Evolutionary conservation across 2,888 invertebrate species (phyloP), one percentile per base, ranked within the genome.

Genomic region (Caenorhabditis panamensis): DNA sequence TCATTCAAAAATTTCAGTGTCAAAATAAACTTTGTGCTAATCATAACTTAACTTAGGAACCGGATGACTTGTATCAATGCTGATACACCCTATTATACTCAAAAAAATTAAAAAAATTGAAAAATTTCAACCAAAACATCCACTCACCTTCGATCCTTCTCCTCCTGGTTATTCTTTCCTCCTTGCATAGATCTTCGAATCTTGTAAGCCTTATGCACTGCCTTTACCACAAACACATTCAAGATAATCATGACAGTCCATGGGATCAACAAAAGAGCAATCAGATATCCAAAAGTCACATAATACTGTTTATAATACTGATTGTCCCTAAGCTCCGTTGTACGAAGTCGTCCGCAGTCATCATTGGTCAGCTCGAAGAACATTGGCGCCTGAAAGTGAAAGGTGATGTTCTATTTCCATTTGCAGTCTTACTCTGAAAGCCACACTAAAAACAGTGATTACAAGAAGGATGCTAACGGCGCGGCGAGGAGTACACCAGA

Each of bases 161-260:
- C 88, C 41, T 87, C 88, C 66, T 82, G 84, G 56, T 77, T 77
- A 59, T 84, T 77, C 71, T 82, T 84, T 11, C 80, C 80, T 6
- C 78, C 84, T 64, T 84, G 84, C 76, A 85, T 83, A 3, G 84
- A 72, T 76, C 84, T 72, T 13, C 86, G 79, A 26, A 86, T 77
- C 49, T 82, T 82, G 71, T 88, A 87, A 22, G 88, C 85, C 59
- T 75, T 79, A 59, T 87, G 87, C 1, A 88, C 88, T 1, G 88
- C 86, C 16, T 82, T 71, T n/a, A 88, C 87, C 16, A 88, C 86
- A 28, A 86, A 86, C 1, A 84, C 71, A 71, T 89, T 89, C 26
- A 89, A 69, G 20, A 87, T 79, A 26, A 89, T 89, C 82, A 89
- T 89, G 11, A 86, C 78, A 28, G 86, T 68, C 84, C 89, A 89